Evolutionary conservation across 1,140 invertebrate genomes (phyloP), one percentile per base, ranked within the genome.

Genomic region (Drosophila trapezifrons): DNA sequence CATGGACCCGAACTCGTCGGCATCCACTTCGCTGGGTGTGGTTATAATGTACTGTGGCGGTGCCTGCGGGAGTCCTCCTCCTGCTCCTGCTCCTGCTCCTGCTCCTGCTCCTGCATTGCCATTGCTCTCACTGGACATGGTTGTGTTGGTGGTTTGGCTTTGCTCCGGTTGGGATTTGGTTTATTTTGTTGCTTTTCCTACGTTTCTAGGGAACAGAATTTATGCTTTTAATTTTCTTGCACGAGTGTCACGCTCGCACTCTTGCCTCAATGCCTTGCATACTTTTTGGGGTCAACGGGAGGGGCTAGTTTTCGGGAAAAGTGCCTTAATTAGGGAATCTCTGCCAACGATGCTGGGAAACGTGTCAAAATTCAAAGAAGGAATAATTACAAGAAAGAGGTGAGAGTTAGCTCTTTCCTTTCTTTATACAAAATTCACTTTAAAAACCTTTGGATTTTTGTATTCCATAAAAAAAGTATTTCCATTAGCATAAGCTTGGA

Each of bases 11-110:
- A 85, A 64, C 43, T 92, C 91, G 0, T 91, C 91, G 43, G 87
- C 76, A 47, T 92, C 91, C 43, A 83, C 90, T 40, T 92, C 91
- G 67, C 91, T 91, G 15, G 91, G 90, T 2, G 90, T 91, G 27
- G 91, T 92, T 51, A 92, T 90, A 12, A 92, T 92, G 29, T 92
- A 92, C 51, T 92, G 91, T 6, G 91, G 91, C 22, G 91, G 84
- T 15, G 74, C 32, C 63, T 18, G 25, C 13, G 51, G 51, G 7
- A 32, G 18, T 45, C 15, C 63, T 12, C 22, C 20, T 17, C 15
- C 35, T n/a, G n/a, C n/a, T 13, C 38, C 60, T 18, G 18, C 20
- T n/a, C 7, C 64, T 38, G 5, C 45, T 17, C 22, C 56, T n/a
- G 35, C 9, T 29, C 5, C 63, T 25, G 12, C 13, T 22, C 18